Base-by-base conservation (phyloP, 2,797 vertebrate species). In the Takifugu ocellatus region DNA sequence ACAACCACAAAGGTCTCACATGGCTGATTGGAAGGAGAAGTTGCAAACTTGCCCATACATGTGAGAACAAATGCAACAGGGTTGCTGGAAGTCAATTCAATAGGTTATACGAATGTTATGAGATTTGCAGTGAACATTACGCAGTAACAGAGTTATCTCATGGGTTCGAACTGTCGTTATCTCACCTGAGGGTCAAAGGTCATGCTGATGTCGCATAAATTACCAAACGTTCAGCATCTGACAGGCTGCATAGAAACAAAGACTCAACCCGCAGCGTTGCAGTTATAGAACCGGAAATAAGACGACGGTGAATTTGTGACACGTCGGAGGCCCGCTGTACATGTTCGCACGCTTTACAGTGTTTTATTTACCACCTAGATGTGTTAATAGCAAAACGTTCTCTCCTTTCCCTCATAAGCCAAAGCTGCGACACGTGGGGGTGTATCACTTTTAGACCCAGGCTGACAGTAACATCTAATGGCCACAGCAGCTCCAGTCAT, bases 401-500 rank as follows among this genome's bases (percentile, higher is more conserved):
- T 14, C 36, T 10, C 36, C 1, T 14, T 39, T 39, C 36, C 36
- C 36, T 39, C 4, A 12, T 14, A 14, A 39, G 36, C 36, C 36
- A 33, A 9, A 21, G 48, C n/a, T 66, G 54, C 49, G 31, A 70
- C 27, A 31, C 44, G 50, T 39, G 50, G n/a, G 17, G 31, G 43
- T 55, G 16, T 54, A 21, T 50, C 25, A 56, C 49, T 52, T 53
- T 59, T 54, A 63, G 63, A 66, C n/a, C 14, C 43, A 17, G 45
- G 68, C 21, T 39, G 67, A 69, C 36, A 54, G 46, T 2, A 1
- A 49, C 36, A 31, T 15, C 31, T 21, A 31, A 9, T 33, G 10
- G 31, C 31, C 10, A 33, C 31, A 33, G 31, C 45, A 50, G 42
- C 66, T 59, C 54, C 43, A 59, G 54, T 59, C 26, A 16, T 69